These are phyloP conservation scores for Candoia aspera DNA, from an alignment of 2,113 vertebrate genomes.

Conservation along the genomic window DNA sequence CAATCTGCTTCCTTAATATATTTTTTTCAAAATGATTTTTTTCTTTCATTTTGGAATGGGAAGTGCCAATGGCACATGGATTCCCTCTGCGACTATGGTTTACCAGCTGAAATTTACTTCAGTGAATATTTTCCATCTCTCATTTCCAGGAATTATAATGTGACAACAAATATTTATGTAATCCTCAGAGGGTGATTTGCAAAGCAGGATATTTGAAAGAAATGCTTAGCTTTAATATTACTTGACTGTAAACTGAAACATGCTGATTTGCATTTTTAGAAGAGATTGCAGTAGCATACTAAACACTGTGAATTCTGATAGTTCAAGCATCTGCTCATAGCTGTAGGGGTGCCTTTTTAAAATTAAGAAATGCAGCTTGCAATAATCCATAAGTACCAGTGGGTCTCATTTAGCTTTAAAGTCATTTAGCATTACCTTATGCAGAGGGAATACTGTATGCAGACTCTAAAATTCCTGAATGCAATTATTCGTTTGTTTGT, in stretches of 20 bases:
- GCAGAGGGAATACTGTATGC: neutral
- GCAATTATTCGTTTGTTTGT: too few species aligned
- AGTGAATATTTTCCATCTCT: neutral
- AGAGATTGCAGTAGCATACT: neutral
- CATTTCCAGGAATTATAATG: neutral
- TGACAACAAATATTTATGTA: neutral
- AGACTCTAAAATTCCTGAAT: conserved; percentile 11
- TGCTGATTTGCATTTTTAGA: conserved; percentile 9
- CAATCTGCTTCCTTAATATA: too few species aligned
- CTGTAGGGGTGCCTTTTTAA: neutral
- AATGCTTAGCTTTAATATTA: neutral
- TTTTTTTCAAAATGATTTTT: too few species aligned
- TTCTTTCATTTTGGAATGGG: too few species aligned
- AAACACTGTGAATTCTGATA: conserved; percentile 20
- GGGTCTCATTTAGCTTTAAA: neutral
- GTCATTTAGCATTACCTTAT: conserved; percentile 7
- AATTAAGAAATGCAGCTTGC: neutral
- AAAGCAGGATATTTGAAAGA: neutral
- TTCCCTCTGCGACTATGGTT: too few species aligned
- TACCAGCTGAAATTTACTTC: neutral
- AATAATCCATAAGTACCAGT: conserved; percentile 11
- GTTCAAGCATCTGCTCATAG: neutral
- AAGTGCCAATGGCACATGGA: too few species aligned
- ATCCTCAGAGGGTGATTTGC: neutral
- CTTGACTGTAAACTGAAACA: neutral